A percentile compares a stretch with the other conserved stretches of the same genome.
Evolutionary conservation across 2,888 invertebrate genomes (phyloP).

Genomic region (Megamerina dolium): DNA sequence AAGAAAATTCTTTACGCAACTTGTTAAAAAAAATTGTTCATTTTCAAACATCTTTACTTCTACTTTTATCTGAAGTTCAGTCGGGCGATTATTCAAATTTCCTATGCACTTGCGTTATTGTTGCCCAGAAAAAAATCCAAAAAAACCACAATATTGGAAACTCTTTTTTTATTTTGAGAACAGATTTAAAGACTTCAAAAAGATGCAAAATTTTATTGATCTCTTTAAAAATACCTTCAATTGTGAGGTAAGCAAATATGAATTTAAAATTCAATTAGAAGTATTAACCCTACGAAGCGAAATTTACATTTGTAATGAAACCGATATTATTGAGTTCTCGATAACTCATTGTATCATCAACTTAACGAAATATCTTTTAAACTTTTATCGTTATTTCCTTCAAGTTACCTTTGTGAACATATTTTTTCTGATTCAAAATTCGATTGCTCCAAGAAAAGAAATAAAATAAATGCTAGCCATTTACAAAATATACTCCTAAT

Average conservation of each 20-base stretch:
- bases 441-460: slow-evolving; percentile 5
- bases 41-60: too few species aligned
- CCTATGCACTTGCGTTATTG: too few species aligned
- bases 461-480: slow-evolving; percentile 1
- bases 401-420: slow-evolving; percentile 9
- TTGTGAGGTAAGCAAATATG: slow-evolving; percentile 5
- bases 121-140: too few species aligned
- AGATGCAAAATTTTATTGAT: background rate
- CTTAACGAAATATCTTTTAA: slow-evolving; percentile 2
- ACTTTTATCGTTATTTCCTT: slow-evolving; percentile 4
- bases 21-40: too few species aligned
- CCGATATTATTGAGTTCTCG: slow-evolving; percentile 4
- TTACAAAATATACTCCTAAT: too few species aligned
- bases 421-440: too few species aligned
- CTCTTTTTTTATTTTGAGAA: too few species aligned
- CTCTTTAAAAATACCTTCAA: slow-evolving; percentile 4
- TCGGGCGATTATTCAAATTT: too few species aligned
- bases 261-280: slow-evolving; percentile 5
- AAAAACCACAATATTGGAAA: too few species aligned
- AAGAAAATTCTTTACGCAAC: too few species aligned
- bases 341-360: slow-evolving; percentile 2
- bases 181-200: slow-evolving; percentile 2
- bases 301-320: background rate
- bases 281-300: slow-evolving; percentile 9
- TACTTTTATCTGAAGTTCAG: too few species aligned